These are phyloP conservation scores for Atta cephalotes DNA, from an alignment of 1,140 invertebrate species.

Conservation along the genomic window DNA sequence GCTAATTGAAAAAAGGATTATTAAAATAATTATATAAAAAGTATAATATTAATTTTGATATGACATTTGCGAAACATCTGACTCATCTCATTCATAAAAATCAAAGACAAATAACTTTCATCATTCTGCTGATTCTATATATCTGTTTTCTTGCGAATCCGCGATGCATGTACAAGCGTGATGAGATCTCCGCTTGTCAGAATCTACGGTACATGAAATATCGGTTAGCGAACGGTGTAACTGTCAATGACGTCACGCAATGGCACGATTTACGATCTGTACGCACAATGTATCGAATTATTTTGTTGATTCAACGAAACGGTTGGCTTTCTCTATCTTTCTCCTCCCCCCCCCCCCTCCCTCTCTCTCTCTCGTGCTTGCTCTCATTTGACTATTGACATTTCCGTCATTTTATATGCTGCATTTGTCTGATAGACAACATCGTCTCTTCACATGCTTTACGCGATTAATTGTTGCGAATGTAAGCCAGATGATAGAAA, in stretches of 20 bases:
- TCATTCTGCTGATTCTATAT: not conserved
- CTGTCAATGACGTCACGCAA: slow-evolving; percentile 44
- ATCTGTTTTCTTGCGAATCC: slow-evolving; percentile 30
- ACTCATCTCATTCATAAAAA: not conserved
- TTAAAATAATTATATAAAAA: not conserved
- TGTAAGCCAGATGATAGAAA: not conserved
- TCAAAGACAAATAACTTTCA: not conserved
- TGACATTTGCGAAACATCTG: not conserved
- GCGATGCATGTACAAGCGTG: not conserved
- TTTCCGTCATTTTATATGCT: slow-evolving; percentile 31
- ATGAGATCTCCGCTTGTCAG: slow-evolving; percentile 36
- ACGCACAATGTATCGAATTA: slow-evolving; percentile 62
- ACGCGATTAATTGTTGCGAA: slow-evolving; percentile 37
- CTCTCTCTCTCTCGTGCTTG: not conserved
- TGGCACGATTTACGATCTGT: slow-evolving; percentile 38
- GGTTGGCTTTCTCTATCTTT: not conserved
- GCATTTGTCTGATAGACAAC: slow-evolving; percentile 19
- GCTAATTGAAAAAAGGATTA: not conserved
- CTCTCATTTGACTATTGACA: slow-evolving; percentile 57
- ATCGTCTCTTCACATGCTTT: not conserved
- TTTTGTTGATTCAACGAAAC: slow-evolving; percentile 73
- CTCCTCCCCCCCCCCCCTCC: too few species aligned
- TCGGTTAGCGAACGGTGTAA: slow-evolving; percentile 41
- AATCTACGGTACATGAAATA: slow-evolving; percentile 49
- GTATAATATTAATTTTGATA: not conserved